Evolutionary conservation across 2,113 vertebrate genomes (phyloP).

Genomic region (Heterotis niloticus): DNA sequence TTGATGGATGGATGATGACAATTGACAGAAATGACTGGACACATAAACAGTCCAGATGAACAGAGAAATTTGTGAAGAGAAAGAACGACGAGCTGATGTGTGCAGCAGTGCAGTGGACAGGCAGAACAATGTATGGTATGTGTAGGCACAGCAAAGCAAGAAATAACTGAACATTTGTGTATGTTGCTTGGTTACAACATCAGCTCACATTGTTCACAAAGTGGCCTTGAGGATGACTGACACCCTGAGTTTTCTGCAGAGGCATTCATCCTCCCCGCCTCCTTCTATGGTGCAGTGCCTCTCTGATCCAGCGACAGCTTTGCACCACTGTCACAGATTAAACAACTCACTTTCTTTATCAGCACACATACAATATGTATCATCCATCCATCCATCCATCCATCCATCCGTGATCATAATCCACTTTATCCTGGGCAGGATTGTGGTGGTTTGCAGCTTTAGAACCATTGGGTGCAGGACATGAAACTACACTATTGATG

Average conservation of each 20-base stretch:
- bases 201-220: conserved; percentile 53
- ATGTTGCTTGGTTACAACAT: conserved; percentile 70
- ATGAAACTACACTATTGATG: too few relatives aligned
- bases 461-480: too few relatives aligned
- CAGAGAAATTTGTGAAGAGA: neutral
- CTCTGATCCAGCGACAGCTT: neutral
- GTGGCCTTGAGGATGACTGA: conserved; percentile 69
- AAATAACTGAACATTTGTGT: conserved; percentile 33
- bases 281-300: neutral
- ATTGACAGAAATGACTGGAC: neutral
- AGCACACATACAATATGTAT: too few relatives aligned
- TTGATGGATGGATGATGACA: neutral
- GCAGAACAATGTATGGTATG: conserved; percentile 32
- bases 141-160: conserved; percentile 11
- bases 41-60: neutral
- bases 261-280: conserved; percentile 50
- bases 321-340: conserved; percentile 4
- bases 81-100: neutral
- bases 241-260: conserved; percentile 59
- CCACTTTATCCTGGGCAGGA: neutral
- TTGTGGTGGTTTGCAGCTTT: too few relatives aligned
- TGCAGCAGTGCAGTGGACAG: conserved; percentile 8
- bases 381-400: too few relatives aligned
- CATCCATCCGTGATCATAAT: neutral
- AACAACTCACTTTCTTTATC: neutral